Percentiles rank a stretch among this genome's conserved stretches.
These are phyloP conservation scores for Anas bahamensis DNA, from an alignment of 2,797 vertebrate species.

Conservation along the genomic window DNA sequence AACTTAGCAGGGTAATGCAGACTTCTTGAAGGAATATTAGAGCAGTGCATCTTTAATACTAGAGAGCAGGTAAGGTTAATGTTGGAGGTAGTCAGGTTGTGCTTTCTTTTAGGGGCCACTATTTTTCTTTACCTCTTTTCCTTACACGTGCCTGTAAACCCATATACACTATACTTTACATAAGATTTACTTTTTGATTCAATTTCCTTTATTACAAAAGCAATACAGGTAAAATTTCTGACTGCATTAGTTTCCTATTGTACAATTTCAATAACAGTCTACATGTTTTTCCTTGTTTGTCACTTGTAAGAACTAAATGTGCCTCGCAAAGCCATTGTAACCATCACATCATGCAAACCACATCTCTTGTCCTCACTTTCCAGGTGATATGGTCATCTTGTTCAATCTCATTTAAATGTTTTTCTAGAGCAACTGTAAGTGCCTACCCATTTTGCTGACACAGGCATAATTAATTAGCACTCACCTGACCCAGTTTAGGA, in stretches of 20 bases:
- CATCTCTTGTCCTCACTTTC: neutral
- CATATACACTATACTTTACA: neutral
- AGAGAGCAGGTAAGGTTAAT: neutral
- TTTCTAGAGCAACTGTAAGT: neutral
- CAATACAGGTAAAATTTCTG: neutral
- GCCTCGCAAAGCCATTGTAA: neutral
- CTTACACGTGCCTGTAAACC: neutral
- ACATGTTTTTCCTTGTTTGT: neutral
- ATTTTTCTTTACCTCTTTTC: neutral
- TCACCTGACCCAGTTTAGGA: neutral
- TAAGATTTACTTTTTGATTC: neutral
- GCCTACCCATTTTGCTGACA: neutral
- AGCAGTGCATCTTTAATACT: neutral
- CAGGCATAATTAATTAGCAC: neutral
- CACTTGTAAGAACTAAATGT: neutral
- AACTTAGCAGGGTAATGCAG: neutral
- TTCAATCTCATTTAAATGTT: neutral
- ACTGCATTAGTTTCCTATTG: neutral
- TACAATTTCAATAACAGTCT: neutral
- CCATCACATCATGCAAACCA: neutral
- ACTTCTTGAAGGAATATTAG: neutral
- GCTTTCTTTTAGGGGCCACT: neutral
- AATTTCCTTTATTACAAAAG: neutral
- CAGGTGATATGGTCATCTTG: neutral
- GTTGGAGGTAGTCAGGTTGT: neutral